Base-by-base conservation (phyloP, 2,888 invertebrate species). In the Ophioninae sp. region DNA sequence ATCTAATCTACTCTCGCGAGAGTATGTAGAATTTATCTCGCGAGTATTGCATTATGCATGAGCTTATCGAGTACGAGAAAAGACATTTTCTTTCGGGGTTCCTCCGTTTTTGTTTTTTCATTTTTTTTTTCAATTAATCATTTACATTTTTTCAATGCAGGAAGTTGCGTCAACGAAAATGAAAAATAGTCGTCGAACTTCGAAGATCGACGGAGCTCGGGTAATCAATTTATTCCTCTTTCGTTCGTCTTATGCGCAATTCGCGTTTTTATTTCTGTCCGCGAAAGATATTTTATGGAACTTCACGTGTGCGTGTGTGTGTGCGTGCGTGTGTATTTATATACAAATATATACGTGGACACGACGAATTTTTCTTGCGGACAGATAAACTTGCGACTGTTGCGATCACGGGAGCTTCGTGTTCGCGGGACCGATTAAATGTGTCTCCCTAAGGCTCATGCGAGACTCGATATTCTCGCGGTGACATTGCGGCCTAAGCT, bases 401-500 rank as follows among this genome's bases (percentile, higher is more conserved):
- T 58, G 51, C 41, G 41, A 44, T 22, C 64, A 64, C n/a, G 59
- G n/a, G 69, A 64, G 13, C 3, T 51, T 76, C 72, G 71, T 44
- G 64, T 51, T 51, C 51, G 65, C 39, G 10, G 65, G 77, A 41
- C 30, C 39, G 77, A n/a, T 80, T 73, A 74, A 69, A 65, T 74
- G 44, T 61, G 51, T 59, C 20, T 64, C 30, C 23, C 56, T 39
- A n/a, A 58, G 41, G 68, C 61, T 22, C n/a, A 39, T 10, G 39
- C 73, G 72, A 80, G 67, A 69, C 64, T 30, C 41, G 61, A 17
- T 44, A 63, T 78, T 63, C 22, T 81, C 78, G 30, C 81, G 69
- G 56, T 83, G 73, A 81, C 81, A 83, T 83, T 81, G 74, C 22
- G 74, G 77, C 69, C 81, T 74, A 59, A 81, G 73, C 51, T 51